Evolutionary conservation across 2,888 invertebrate species (phyloP).

Genomic region (Heliconius ismenius): DNA sequence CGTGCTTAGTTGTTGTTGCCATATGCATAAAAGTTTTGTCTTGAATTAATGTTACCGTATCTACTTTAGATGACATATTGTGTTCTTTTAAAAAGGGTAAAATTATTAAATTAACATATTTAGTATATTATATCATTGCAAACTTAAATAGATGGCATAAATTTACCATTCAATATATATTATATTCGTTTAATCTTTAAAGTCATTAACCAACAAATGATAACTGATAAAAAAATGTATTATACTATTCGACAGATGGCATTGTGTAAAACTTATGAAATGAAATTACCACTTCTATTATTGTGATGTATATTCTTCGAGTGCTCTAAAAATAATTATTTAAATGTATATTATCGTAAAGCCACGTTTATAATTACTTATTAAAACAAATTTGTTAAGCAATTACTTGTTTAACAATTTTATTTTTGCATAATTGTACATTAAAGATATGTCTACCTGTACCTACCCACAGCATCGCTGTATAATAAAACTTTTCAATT

Average conservation of each 20-base stretch:
- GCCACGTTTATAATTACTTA: neutral
- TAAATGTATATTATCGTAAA: neutral
- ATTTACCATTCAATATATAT: too few species aligned
- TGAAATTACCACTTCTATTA: too few species aligned
- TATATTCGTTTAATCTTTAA: too few species aligned
- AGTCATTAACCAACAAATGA: neutral
- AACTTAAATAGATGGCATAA: too few species aligned
- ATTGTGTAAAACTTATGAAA: neutral
- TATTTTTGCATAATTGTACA: too few species aligned
- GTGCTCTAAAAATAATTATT: neutral
- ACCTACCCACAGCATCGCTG: too few species aligned
- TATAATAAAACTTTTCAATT: too few species aligned
- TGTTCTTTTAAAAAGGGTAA: neutral
- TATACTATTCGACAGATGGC: neutral
- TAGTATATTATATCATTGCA: too few species aligned
- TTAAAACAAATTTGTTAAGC: neutral
- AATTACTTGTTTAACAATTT: neutral
- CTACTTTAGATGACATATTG: neutral
- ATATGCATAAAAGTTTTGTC: neutral
- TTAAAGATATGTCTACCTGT: too few species aligned
- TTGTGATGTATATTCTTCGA: neutral
- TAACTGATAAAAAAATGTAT: neutral
- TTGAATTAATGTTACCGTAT: neutral
- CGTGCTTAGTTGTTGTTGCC: neutral
- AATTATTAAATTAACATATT: neutral